Conservation (phyloP, 2,113 vertebrate species). For the Tupaia chinensis region DNA sequence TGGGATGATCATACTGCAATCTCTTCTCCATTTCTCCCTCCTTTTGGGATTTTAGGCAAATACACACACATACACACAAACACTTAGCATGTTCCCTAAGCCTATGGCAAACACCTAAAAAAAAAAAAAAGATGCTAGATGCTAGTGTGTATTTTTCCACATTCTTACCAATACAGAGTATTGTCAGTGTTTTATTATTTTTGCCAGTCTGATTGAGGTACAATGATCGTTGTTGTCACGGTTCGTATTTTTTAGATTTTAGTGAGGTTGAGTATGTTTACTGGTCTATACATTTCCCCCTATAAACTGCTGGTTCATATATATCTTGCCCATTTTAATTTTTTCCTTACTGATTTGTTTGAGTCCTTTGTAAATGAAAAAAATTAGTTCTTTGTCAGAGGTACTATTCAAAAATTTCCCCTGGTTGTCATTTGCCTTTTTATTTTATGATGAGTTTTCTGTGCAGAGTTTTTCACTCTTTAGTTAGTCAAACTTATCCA, state of each 20-base stretch:
- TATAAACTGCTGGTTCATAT: neutral
- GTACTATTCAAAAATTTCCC: neutral
- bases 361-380: constrained; percentile 25
- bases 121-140: no score
- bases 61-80: no score
- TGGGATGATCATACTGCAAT: no score
- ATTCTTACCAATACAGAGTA: neutral
- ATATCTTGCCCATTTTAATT: neutral
- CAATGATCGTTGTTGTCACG: neutral
- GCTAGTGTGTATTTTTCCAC: neutral
- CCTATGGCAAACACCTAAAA: no score
- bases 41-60: no score
- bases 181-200: neutral
- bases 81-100: no score
- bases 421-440: neutral
- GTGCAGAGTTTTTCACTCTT: neutral
- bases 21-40: no score
- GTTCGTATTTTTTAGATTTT: neutral
- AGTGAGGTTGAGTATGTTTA: neutral
- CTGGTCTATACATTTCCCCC: neutral
- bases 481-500: neutral
- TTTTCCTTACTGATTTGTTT: neutral
- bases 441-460: neutral
- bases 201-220: neutral
- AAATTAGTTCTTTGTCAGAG: neutral